Percentiles rank a stretch among this genome's conserved stretches.
Evolutionary conservation across 2,113 vertebrate genomes (phyloP).

Genomic region (Gyps fulvus): DNA sequence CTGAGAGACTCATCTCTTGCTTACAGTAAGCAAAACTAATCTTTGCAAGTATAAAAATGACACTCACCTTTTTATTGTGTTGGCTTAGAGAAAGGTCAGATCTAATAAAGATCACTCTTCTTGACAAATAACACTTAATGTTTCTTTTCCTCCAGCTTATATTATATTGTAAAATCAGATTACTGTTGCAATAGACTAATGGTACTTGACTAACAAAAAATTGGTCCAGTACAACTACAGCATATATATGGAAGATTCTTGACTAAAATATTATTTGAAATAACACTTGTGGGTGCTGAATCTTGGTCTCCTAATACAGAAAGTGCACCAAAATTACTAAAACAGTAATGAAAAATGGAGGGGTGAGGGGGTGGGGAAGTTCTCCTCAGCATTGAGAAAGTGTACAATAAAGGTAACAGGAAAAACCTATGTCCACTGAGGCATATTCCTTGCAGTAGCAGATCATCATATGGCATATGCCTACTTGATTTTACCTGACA

Average conservation of each 20-base stretch:
- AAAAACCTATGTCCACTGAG: rapidly evolving
- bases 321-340: not conserved
- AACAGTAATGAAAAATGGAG: not conserved
- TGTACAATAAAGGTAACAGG: not conserved
- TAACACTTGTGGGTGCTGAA: not conserved
- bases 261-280: not conserved
- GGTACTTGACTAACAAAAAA: not conserved
- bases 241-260: not conserved
- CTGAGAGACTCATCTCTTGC: not conserved
- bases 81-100: constrained; percentile 4
- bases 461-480: not conserved
- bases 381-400: not conserved
- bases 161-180: constrained; percentile 6
- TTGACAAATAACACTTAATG: constrained; percentile 14
- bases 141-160: not conserved
- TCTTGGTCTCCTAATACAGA: not conserved
- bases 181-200: not conserved
- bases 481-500: not conserved
- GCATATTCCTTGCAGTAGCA: not conserved
- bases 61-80: constrained; percentile 20
- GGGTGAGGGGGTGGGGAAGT: rapidly evolving
- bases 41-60: constrained; percentile 16
- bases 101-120: constrained; percentile 25
- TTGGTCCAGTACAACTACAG: not conserved
- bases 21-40: constrained; percentile 62